Evolutionary conservation across 2,888 invertebrate species (phyloP).

Genomic region (Dryobotodes eremita): DNA sequence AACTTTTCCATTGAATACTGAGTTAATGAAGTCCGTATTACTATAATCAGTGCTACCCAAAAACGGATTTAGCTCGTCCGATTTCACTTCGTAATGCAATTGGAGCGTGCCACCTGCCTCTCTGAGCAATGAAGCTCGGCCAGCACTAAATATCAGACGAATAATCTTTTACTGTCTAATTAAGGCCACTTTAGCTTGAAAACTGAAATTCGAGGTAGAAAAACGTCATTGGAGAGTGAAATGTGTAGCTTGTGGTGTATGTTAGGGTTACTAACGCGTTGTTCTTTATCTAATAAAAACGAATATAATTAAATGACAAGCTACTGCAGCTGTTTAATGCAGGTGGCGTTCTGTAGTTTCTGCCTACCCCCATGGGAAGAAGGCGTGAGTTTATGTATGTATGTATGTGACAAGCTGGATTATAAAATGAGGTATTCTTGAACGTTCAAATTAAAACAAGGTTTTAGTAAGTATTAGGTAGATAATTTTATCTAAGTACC

Average conservation of each 20-base stretch:
- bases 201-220: constrained; percentile 48
- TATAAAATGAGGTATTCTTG: neutral
- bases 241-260: neutral
- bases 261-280: neutral
- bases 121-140: constrained; percentile 75
- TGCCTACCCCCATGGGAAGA: too few relatives aligned
- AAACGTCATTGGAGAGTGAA: constrained; percentile 26
- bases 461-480: neutral
- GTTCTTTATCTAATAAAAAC: neutral
- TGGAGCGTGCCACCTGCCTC: constrained; percentile 80
- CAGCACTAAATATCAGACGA: constrained; percentile 74
- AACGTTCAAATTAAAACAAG: neutral
- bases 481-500: too few relatives aligned
- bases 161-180: constrained; percentile 69
- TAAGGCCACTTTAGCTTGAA: constrained; percentile 62
- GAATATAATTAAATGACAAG: neutral
- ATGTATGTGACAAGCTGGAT: neutral
- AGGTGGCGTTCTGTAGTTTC: too few relatives aligned
- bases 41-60: constrained; percentile 79
- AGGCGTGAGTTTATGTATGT: too few relatives aligned
- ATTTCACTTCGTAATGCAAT: constrained; percentile 84
- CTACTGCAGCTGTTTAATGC: too few relatives aligned
- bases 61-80: constrained; percentile 80
- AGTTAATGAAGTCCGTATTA: constrained; percentile 58
- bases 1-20: constrained; percentile 38